A percentile compares a stretch with the other conserved stretches of the same genome.
Evolutionary conservation across 2,113 vertebrate genomes (phyloP).

Genomic region (Periophthalmus modestus): DNA sequence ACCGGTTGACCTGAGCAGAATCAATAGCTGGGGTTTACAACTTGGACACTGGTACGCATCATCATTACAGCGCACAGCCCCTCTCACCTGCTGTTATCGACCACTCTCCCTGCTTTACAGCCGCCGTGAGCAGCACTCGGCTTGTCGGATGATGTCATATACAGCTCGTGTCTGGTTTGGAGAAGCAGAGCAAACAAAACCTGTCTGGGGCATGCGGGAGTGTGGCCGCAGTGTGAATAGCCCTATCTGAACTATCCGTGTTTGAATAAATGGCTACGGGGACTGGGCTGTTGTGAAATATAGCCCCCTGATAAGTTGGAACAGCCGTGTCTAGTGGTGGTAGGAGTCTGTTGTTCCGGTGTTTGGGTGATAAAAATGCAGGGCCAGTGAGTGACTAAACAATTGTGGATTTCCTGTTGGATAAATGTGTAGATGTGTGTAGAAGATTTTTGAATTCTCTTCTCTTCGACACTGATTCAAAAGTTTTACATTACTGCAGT

Average conservation of each 20-base stretch:
- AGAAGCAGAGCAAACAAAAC: slow-evolving; percentile 66
- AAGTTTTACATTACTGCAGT: neutral
- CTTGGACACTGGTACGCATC: slow-evolving; percentile 72
- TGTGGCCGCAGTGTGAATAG: slow-evolving; percentile 55
- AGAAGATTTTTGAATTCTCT: neutral
- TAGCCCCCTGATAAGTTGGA: slow-evolving; percentile 62
- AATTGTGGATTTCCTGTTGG: slow-evolving; percentile 26
- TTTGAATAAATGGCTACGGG: slow-evolving; percentile 68
- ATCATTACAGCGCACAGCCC: slow-evolving; percentile 68
- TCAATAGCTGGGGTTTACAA: slow-evolving; percentile 76
- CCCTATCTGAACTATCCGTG: slow-evolving; percentile 61
- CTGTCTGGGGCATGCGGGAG: slow-evolving; percentile 69
- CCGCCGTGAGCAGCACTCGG: slow-evolving; percentile 39
- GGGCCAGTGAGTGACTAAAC: slow-evolving; percentile 52
- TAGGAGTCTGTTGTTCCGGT: slow-evolving; percentile 59
- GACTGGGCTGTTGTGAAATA: slow-evolving; percentile 56
- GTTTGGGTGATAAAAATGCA: slow-evolving; percentile 64
- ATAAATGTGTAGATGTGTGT: neutral
- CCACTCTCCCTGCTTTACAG: slow-evolving; percentile 61
- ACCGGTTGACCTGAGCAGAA: slow-evolving; percentile 62
- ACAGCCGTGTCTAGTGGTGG: slow-evolving; percentile 51
- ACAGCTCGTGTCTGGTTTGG: slow-evolving; percentile 54
- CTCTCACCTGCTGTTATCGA: slow-evolving; percentile 76
- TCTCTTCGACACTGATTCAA: neutral
- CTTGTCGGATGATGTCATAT: slow-evolving; percentile 66